Conservation (phyloP, 1,140 invertebrate genomes). For the Goniozus legneri region DNA sequence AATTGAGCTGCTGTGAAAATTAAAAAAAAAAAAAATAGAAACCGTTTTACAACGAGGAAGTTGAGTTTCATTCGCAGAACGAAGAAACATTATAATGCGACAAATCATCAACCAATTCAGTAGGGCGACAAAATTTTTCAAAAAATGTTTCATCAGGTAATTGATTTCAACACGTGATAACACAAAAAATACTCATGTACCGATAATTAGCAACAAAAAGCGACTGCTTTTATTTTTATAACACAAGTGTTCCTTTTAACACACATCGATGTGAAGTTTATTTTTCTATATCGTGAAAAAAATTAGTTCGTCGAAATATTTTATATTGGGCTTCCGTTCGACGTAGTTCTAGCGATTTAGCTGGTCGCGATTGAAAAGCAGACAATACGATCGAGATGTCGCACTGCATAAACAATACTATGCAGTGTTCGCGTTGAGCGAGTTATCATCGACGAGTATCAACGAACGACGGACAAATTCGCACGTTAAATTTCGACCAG, state of each 20-base stretch:
- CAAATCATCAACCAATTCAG: background rate
- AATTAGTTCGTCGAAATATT: conserved; percentile 9
- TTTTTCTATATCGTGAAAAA: conserved; percentile 20
- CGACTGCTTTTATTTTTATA: conserved; percentile 22
- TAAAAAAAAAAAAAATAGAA: too few relatives aligned
- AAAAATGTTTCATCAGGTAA: too few relatives aligned
- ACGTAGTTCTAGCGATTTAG: conserved; percentile 5
- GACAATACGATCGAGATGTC: too few relatives aligned
- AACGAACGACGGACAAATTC: too few relatives aligned
- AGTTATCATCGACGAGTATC: too few relatives aligned
- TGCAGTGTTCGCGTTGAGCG: too few relatives aligned
- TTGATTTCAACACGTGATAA: too few relatives aligned
- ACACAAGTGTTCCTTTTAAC: conserved; percentile 24
- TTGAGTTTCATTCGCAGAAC: background rate
- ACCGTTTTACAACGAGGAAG: conserved; percentile 1
- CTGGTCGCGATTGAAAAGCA: conserved; percentile 1
- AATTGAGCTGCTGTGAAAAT: too few relatives aligned
- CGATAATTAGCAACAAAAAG: conserved; percentile 5
- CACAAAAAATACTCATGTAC: background rate
- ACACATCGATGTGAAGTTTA: conserved; percentile 22
- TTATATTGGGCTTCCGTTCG: conserved; percentile 22
- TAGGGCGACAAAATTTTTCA: background rate
- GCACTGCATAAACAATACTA: too few relatives aligned
- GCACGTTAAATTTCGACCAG: background rate
- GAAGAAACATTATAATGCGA: conserved; percentile 1